Conservation (phyloP, 53 echinoderm and acorn worm species). For the Glandiceps talaboti region DNA sequence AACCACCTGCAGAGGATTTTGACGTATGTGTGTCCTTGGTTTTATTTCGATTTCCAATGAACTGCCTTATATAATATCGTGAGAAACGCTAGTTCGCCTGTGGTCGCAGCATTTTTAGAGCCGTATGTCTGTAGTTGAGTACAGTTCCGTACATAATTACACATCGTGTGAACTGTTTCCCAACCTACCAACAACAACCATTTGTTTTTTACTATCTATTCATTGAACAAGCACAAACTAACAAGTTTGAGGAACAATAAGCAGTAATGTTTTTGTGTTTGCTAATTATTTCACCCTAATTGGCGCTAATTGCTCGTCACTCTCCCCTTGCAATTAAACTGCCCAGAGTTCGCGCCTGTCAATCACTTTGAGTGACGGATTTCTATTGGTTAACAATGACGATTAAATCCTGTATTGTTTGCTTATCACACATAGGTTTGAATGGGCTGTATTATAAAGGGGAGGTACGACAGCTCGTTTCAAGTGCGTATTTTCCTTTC, state of each 20-base stretch:
- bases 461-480: neutral
- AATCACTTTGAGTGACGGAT: neutral
- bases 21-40: neutral
- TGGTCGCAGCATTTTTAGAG: too few species aligned
- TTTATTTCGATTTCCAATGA: neutral
- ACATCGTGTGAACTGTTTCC: neutral
- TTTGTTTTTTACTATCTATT: neutral
- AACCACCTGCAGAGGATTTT: neutral
- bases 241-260: neutral
- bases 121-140: too few species aligned
- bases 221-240: neutral
- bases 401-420: neutral
- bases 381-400: neutral
- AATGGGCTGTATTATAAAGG: neutral
- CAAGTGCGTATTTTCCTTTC: neutral
- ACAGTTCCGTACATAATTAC: too few species aligned
- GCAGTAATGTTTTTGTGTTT: neutral
- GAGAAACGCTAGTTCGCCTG: too few species aligned
- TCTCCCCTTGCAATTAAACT: neutral
- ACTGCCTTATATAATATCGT: too few species aligned
- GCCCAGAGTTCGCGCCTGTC: neutral
- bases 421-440: neutral
- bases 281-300: neutral
- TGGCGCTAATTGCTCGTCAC: constrained; percentile 1
- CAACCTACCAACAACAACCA: neutral